Percentiles rank a stretch among this genome's conserved stretches.
Conservation (phyloP, 1,140 invertebrate species). For the Sycophaga agraensis region DNA sequence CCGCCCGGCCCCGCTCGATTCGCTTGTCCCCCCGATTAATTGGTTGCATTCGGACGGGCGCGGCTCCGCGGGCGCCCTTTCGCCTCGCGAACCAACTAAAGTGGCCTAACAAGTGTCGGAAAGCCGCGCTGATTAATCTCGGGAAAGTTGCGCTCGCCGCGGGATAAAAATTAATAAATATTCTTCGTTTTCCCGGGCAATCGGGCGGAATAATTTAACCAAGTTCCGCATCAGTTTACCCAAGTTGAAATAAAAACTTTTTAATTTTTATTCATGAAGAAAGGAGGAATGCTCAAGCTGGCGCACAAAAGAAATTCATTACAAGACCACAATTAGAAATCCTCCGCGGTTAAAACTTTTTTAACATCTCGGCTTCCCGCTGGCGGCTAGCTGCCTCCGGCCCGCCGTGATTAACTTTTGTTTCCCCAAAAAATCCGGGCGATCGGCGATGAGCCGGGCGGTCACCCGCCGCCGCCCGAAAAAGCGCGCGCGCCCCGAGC, state of each 20-base stretch:
- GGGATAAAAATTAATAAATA: conserved; percentile 21
- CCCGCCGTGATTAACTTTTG: conserved; percentile 2
- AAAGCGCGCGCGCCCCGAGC: no score
- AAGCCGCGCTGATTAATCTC: no score
- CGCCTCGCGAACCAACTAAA: no score
- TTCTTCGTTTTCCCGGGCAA: neutral
- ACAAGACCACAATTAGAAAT: conserved; percentile 23
- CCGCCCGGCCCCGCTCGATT: no score
- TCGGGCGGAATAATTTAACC: conserved; percentile 14
- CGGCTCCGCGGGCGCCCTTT: no score
- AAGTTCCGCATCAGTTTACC: conserved; percentile 15
- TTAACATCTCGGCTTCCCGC: neutral
- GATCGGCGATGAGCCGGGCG: no score
- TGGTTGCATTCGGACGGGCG: no score
- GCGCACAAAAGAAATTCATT: conserved; percentile 24
- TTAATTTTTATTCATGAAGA: conserved; percentile 25
- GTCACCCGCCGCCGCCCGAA: no score
- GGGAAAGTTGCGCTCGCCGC: no score
- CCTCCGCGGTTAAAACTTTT: conserved; percentile 3
- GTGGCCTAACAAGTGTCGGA: no score
- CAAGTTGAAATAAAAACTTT: conserved; percentile 22
- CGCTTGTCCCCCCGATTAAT: no score
- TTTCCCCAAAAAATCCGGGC: neutral
- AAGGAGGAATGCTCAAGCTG: neutral
- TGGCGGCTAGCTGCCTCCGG: no score